Conservation (phyloP, 2,113 vertebrate species). For the Lynx canadensis region DNA sequence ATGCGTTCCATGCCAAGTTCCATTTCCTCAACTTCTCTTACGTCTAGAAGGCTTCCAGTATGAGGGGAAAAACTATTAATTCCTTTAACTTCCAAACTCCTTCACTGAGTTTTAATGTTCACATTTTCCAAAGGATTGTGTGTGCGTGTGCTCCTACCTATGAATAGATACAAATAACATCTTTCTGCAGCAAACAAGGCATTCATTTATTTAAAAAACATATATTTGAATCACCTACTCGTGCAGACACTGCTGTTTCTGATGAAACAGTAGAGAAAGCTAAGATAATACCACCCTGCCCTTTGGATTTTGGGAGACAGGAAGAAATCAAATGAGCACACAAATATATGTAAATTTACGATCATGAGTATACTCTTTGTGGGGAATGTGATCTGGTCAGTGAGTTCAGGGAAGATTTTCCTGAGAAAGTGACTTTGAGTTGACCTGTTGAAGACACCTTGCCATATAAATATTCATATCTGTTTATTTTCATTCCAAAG, state of each 20-base stretch:
- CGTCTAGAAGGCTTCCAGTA: not conserved
- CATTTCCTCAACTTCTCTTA: slow-evolving; percentile 33
- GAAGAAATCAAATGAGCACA: not conserved
- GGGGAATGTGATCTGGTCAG: not conserved
- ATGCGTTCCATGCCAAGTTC: not conserved
- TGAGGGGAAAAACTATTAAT: not conserved
- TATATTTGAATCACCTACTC: not conserved
- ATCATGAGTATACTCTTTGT: not conserved
- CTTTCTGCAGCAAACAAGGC: not conserved
- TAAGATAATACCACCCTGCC: not conserved
- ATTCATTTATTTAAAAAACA: not conserved
- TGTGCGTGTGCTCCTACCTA: not conserved
- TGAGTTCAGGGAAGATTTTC: not conserved
- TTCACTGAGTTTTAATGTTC: slow-evolving; percentile 19
- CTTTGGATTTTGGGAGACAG: not conserved
- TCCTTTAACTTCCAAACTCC: not conserved
- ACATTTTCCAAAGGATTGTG: not conserved
- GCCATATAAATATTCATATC: not conserved
- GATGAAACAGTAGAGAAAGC: not conserved
- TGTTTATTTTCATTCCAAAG: slow-evolving; percentile 34
- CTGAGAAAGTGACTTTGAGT: not conserved
- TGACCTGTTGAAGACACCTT: not conserved
- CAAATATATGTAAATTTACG: not conserved
- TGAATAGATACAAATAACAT: not conserved
- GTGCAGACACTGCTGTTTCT: not conserved